These are phyloP conservation scores for Heliopora coerulea DNA, from an alignment of 92 coral and sea anemone genomes.

Conservation along the genomic window DNA sequence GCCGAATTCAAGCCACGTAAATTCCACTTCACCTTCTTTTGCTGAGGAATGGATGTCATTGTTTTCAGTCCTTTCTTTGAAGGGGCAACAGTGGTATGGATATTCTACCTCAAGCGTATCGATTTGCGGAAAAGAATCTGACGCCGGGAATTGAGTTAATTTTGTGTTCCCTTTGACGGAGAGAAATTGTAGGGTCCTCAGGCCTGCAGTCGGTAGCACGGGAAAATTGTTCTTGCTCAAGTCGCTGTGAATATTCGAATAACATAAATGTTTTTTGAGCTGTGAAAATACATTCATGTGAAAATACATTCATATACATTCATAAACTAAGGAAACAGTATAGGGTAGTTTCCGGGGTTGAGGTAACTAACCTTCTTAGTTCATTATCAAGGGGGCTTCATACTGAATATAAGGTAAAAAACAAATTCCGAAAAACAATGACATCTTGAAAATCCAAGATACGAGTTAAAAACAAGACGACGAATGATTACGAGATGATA, in stretches of 20 bases:
- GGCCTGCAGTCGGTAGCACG: slow-evolving; percentile 68
- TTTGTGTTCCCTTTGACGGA: slow-evolving; percentile 60
- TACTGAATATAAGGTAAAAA: too few species aligned
- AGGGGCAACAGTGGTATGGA: slow-evolving; percentile 90
- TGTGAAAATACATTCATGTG: too few species aligned
- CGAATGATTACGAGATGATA: too few species aligned
- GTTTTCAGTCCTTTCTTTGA: slow-evolving; percentile 45
- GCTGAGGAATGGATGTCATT: background rate
- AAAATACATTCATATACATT: too few species aligned
- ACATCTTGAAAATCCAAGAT: too few species aligned
- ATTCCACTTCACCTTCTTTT: slow-evolving; percentile 3
- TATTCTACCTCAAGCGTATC: slow-evolving; percentile 58
- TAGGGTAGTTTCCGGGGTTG: too few species aligned
- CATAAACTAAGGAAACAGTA: too few species aligned
- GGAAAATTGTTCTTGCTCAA: slow-evolving; percentile 68
- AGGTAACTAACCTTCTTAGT: too few species aligned
- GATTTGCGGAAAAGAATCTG: slow-evolving; percentile 53
- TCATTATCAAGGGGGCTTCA: too few species aligned
- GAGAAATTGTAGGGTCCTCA: slow-evolving; percentile 50
- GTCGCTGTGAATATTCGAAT: slow-evolving; percentile 67
- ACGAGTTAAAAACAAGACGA: too few species aligned
- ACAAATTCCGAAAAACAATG: too few species aligned
- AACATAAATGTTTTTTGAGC: too few species aligned
- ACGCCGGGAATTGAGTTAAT: slow-evolving; percentile 63
- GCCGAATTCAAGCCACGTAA: slow-evolving; percentile 49